A percentile compares a stretch with the other conserved stretches of the same genome.
phyloP scores from a whole-genome alignment of 64 coral and sea anemone species.

The Hydrozoanthus tunicans region DNA sequence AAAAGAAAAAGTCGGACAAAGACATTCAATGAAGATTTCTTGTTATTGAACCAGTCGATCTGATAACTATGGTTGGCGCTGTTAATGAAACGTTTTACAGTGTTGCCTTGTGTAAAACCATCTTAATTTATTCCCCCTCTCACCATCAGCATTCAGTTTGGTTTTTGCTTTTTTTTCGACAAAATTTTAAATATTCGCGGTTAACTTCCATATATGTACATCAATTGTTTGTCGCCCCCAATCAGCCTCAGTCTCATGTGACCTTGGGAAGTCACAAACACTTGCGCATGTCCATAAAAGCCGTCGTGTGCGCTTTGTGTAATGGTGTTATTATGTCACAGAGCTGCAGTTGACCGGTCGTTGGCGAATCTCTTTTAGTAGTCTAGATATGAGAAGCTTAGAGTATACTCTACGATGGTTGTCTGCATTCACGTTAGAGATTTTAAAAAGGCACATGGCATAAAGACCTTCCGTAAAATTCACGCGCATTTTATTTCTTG shows the following conservation, averaged over 20 bases:
- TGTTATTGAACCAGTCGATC: no score
- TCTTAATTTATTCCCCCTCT: no score
- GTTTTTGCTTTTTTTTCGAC: no score
- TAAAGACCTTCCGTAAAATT: constrained; percentile 87
- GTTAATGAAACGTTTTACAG: no score
- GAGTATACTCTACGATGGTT: constrained; percentile 50
- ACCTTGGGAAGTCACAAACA: constrained; percentile 11
- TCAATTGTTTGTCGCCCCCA: constrained; percentile 65
- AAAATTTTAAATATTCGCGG: constrained; percentile 69
- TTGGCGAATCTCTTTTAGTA: not conserved
- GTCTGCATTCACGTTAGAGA: constrained; percentile 79
- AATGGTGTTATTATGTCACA: constrained; percentile 49
- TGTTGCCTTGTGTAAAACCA: no score
- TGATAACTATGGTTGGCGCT: no score
- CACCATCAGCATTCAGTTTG: no score
- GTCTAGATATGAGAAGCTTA: constrained; percentile 46
- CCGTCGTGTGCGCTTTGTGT: constrained; percentile 23
- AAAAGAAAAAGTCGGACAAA: no score
- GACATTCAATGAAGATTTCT: no score
- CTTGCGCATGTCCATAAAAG: not conserved
- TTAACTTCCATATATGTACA: constrained; percentile 71
- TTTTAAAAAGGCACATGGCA: constrained; percentile 88
- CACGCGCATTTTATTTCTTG: constrained; percentile 86
- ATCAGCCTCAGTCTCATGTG: constrained; percentile 58
- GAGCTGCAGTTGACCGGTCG: not conserved